A percentile compares a stretch with the other conserved stretches of the same genome.
Evolutionary conservation across 2,888 invertebrate species (phyloP).

Genomic region (Caenorhabditis angaria): DNA sequence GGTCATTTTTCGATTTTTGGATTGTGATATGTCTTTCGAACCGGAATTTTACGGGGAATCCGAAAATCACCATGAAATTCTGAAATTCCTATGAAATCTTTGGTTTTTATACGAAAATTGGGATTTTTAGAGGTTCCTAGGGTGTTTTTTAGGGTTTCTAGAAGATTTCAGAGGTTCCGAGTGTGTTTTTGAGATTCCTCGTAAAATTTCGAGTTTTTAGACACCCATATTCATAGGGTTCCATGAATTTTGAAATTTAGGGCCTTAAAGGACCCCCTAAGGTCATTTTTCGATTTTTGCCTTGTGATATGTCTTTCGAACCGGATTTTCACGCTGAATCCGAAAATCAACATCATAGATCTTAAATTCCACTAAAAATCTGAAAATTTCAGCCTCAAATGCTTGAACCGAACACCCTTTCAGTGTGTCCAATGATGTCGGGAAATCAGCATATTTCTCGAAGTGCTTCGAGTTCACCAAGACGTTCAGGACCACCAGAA

Average conservation of each 20-base stretch:
- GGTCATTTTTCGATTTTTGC: not conserved
- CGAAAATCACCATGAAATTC: too few species aligned
- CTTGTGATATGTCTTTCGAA: not conserved
- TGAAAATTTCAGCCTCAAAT: too few species aligned
- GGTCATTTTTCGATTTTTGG: not conserved
- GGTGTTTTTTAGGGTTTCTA: not conserved
- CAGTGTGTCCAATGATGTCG: too few species aligned
- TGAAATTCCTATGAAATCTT: too few species aligned
- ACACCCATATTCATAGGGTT: not conserved
- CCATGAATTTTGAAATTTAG: not conserved
- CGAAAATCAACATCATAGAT: too few species aligned
- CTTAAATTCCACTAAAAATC: too few species aligned
- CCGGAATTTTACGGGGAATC: too few species aligned
- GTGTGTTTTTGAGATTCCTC: too few species aligned
- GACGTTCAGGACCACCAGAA: conserved; percentile 13
- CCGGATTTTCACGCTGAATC: too few species aligned
- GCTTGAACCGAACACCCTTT: too few species aligned
- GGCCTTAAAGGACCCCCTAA: not conserved
- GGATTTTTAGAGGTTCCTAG: not conserved
- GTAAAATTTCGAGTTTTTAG: not conserved
- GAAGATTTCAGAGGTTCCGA: too few species aligned
- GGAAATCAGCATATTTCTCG: conserved; percentile 20
- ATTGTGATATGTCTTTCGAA: not conserved
- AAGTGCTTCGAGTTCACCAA: conserved; percentile 38
- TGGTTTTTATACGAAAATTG: not conserved